phyloP scores from a whole-genome alignment of 2,797 vertebrate species.

The Tenualosa thibaudeaui region DNA sequence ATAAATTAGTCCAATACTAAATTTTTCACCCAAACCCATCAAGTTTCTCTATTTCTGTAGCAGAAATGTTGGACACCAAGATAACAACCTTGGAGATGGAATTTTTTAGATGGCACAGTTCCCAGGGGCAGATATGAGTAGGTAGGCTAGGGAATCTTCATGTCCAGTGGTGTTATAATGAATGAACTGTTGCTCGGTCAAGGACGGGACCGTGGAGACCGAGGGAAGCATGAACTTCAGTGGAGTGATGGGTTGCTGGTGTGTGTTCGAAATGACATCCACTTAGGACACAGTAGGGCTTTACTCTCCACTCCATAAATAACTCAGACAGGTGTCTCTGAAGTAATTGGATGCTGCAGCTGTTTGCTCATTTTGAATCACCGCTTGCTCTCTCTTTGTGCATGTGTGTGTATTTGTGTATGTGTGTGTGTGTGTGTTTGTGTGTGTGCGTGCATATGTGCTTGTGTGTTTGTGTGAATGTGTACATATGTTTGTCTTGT shows the following conservation, averaged over 20 bases:
- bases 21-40: background rate
- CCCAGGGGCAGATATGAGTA: background rate
- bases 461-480: background rate
- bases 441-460: background rate
- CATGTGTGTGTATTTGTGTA: background rate
- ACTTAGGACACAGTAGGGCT: slow-evolving; percentile 33
- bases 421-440: background rate
- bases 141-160: background rate
- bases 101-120: background rate
- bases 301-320: slow-evolving; percentile 19
- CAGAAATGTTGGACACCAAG: background rate
- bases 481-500: background rate
- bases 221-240: slow-evolving; percentile 37
- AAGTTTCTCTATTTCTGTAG: background rate
- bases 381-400: background rate
- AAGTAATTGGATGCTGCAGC: slow-evolving; percentile 30
- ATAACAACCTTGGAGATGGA: background rate
- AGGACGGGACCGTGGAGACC: slow-evolving; percentile 31
- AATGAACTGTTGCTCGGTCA: slow-evolving; percentile 39
- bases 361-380: slow-evolving; percentile 29
- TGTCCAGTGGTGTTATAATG: slow-evolving; percentile 36
- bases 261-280: slow-evolving; percentile 12
- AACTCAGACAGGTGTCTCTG: slow-evolving; percentile 26
- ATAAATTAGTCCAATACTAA: background rate
- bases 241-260: slow-evolving; percentile 30